Conservation (phyloP, 1,140 invertebrate species). For the Drosophila navojoa region DNA sequence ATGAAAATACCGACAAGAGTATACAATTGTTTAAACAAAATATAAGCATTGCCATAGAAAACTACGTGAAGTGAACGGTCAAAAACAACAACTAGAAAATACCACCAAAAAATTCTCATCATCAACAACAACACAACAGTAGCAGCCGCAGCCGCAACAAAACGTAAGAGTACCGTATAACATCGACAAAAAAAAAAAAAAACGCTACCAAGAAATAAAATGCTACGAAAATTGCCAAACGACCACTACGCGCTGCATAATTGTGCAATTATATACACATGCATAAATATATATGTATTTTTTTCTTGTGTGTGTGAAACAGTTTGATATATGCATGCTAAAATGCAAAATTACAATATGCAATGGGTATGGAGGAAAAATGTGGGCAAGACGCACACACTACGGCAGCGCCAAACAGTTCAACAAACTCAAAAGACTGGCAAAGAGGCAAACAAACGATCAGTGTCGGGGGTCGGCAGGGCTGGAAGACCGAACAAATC, state of each 20-base stretch:
- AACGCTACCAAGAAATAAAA: slow-evolving; percentile 21
- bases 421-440: slow-evolving; percentile 56
- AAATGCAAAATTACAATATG: slow-evolving; percentile 68
- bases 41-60: slow-evolving; percentile 41
- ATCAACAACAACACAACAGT: slow-evolving; percentile 43
- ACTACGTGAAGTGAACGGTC: slow-evolving; percentile 38
- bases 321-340: slow-evolving; percentile 60
- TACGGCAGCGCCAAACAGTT: slow-evolving; percentile 45
- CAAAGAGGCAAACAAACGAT: slow-evolving; percentile 24
- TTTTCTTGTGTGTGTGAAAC: slow-evolving; percentile 51
- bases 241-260: slow-evolving; percentile 67
- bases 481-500: slow-evolving; percentile 13
- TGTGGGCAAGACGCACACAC: slow-evolving; percentile 27
- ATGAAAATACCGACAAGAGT: slow-evolving; percentile 46
- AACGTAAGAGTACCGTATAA: slow-evolving; percentile 37
- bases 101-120: slow-evolving; percentile 27
- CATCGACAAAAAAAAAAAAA: slow-evolving; percentile 19
- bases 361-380: slow-evolving; percentile 47
- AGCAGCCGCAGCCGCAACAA: slow-evolving; percentile 36
- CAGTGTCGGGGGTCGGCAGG: slow-evolving; percentile 2
- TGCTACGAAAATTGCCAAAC: slow-evolving; percentile 54
- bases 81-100: slow-evolving; percentile 25
- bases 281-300: slow-evolving; percentile 26
- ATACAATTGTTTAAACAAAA: slow-evolving; percentile 35
- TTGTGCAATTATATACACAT: slow-evolving; percentile 71